phyloP scores from a whole-genome alignment of 2,797 vertebrate species.

The Alectoris magna region DNA sequence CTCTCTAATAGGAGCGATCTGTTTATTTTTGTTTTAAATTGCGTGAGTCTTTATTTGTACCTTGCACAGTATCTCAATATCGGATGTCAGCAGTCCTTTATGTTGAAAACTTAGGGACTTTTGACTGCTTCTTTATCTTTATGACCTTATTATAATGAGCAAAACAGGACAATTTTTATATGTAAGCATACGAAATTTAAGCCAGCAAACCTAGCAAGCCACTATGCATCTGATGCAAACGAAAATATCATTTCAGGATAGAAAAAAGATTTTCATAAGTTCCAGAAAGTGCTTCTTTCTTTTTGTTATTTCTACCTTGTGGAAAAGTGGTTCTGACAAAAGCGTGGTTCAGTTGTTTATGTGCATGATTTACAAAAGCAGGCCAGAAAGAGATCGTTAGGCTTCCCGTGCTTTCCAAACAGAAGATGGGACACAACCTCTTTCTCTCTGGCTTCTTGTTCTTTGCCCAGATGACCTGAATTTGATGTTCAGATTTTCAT shows the following conservation, averaged over 20 bases:
- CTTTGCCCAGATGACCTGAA: neutral
- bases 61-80: neutral
- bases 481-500: neutral
- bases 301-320: neutral
- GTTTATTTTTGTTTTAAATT: neutral
- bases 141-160: neutral
- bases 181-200: neutral
- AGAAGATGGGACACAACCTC: neutral
- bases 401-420: neutral
- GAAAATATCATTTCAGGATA: neutral
- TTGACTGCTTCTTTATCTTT: neutral
- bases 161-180: neutral
- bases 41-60: neutral
- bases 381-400: neutral
- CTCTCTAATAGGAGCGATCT: slow-evolving; percentile 2
- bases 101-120: neutral
- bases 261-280: neutral
- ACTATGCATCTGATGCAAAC: neutral
- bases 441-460: neutral
- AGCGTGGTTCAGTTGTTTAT: neutral
- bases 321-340: neutral
- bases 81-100: neutral
- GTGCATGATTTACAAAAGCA: neutral
- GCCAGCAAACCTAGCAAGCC: neutral
- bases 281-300: neutral